phyloP scores from a whole-genome alignment of 2,888 invertebrate genomes.

The Drosophila helvetica region DNA sequence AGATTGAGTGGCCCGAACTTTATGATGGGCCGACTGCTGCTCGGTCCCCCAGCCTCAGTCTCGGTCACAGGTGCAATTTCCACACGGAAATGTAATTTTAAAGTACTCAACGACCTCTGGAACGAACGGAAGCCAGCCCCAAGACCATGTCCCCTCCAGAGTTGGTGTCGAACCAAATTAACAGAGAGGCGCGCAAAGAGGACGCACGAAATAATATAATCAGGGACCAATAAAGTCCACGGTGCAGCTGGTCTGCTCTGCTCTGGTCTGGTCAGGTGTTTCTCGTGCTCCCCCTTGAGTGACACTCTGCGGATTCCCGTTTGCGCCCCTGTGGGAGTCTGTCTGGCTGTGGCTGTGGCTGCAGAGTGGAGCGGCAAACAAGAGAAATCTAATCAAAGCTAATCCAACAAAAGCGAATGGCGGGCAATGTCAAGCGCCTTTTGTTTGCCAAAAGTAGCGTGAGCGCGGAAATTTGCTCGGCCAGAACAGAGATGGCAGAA shows the following conservation, averaged over 20 bases:
- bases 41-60: neutral
- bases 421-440: slow-evolving; percentile 71
- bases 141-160: neutral
- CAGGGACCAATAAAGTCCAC: slow-evolving; percentile 68
- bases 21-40: slow-evolving; percentile 36
- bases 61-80: slow-evolving; percentile 72
- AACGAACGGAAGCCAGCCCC: neutral
- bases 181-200: slow-evolving; percentile 34
- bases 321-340: neutral
- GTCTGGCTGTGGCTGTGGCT: neutral
- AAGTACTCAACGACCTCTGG: slow-evolving; percentile 60
- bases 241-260: slow-evolving; percentile 45
- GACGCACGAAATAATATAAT: slow-evolving; percentile 59
- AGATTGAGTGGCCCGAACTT: slow-evolving; percentile 69
- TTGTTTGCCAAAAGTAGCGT: slow-evolving; percentile 75
- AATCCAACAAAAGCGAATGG: slow-evolving; percentile 79
- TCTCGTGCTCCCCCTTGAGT: slow-evolving; percentile 45
- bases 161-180: slow-evolving; percentile 58
- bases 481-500: slow-evolving; percentile 27
- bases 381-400: slow-evolving; percentile 81
- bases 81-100: slow-evolving; percentile 78
- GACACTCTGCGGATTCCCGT: slow-evolving; percentile 62
- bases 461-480: slow-evolving; percentile 73
- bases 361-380: slow-evolving; percentile 54
- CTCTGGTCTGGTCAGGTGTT: neutral